Evolutionary conservation across 2,113 vertebrate genomes (phyloP), one percentile per base, ranked within the genome.

Genomic region (Lates calcarifer): DNA sequence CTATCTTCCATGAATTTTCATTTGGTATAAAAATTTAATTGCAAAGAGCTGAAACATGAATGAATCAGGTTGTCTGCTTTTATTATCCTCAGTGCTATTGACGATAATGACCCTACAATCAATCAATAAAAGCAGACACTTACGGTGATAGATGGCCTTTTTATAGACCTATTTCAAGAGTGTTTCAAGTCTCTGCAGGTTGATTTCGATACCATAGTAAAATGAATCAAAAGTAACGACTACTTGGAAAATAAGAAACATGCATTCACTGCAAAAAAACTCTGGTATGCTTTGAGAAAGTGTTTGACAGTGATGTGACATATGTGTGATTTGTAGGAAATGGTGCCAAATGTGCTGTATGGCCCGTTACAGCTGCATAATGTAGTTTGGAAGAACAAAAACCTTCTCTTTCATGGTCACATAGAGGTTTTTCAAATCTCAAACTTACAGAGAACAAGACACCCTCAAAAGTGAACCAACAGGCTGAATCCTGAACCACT

Each of bases 401-500:
- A 2, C n/a, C 35, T 24, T 51, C 17, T 47, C 5, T 67, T 58
- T 31, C 17, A 26, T 2, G 33, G 2, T 20, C 9, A 39, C 14
- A 0, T 6, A 14, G 11, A 31, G 12, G 6, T 11, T 31, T 77
- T 73, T 71, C 29, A 69, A 22, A 53, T 43, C 7, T 74, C 15
- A 53, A 18, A 62, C 17, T 58, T 5, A 12, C 3, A 31, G 39
- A 69, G 39, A 70, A 68, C 4, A 22, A 58, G 53, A 43, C 22
- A 6, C 24, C 37, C 28, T 67, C 26, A 45, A 29, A 72, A 69
- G 58, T 22, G 29, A 81, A 61, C 31, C 24, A 81, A 84, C 84
- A 81, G 65, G 78, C 81, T 76, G 41, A 61, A 76, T 88, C 75
- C 75, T 69, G 79, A 83, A 61, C n/a, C 22, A 29, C 62, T 56